phyloP scores from a whole-genome alignment of 1,140 invertebrate genomes.

The Zelostemma sp. region DNA sequence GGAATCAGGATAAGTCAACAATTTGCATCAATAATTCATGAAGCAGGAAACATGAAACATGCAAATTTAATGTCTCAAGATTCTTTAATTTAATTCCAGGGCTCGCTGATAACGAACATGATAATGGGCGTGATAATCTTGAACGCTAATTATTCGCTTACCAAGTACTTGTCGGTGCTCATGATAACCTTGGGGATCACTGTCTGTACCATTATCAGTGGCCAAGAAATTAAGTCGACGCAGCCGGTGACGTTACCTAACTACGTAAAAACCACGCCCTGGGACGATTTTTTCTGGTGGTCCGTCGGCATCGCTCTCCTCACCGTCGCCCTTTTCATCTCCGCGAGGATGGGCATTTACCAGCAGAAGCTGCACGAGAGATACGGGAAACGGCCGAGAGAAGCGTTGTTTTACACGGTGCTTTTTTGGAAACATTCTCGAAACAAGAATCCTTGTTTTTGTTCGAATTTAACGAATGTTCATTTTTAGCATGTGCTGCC shows the following conservation, averaged over 20 bases:
- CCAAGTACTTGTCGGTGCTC: slow-evolving; percentile 92
- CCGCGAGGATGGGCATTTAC: slow-evolving; percentile 96
- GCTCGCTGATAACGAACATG: slow-evolving; percentile 97
- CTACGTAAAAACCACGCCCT: slow-evolving; percentile 50
- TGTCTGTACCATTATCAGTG: slow-evolving; percentile 92
- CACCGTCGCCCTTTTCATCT: slow-evolving; percentile 90
- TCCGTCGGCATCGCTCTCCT: slow-evolving; percentile 86
- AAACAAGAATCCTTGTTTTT: no score
- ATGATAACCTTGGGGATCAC: slow-evolving; percentile 94
- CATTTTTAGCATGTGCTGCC: slow-evolving; percentile 84
- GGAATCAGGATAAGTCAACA: background rate
- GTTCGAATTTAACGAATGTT: slow-evolving; percentile 14
- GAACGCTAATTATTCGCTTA: slow-evolving; percentile 84
- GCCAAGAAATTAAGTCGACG: slow-evolving; percentile 74
- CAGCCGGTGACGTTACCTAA: slow-evolving; percentile 37
- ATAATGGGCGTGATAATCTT: slow-evolving; percentile 93
- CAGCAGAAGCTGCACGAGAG: slow-evolving; percentile 91
- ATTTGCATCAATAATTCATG: no score
- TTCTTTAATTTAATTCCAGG: slow-evolving; percentile 71
- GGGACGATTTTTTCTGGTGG: slow-evolving; percentile 85
- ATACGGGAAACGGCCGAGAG: slow-evolving; percentile 94
- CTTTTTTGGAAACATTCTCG: background rate
- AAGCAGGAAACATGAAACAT: no score
- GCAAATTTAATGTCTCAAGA: background rate
- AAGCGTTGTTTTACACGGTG: slow-evolving; percentile 94